Conservation (phyloP, 92 coral and sea anemone species). For the Siderastrea radians region DNA sequence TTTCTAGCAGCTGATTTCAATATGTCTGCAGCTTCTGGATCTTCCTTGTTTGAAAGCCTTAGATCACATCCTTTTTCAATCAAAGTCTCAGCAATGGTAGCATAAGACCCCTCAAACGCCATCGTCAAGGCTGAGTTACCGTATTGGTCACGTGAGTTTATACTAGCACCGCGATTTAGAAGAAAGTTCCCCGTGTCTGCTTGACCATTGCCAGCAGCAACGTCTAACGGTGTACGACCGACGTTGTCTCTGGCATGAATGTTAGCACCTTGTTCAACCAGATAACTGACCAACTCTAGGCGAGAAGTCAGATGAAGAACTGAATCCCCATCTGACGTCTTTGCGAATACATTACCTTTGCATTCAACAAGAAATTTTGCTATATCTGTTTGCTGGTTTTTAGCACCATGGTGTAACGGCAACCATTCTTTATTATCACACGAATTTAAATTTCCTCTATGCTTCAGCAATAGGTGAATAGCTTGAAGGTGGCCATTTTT, state of each 20-base stretch:
- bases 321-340: neutral
- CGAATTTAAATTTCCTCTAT: neutral
- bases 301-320: neutral
- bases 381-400: neutral
- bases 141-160: slow-evolving; percentile 28
- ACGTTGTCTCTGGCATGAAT: neutral
- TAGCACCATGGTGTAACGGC: slow-evolving; percentile 9
- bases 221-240: neutral
- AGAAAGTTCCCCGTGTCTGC: neutral
- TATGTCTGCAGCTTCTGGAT: neutral
- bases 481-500: slow-evolving; percentile 29
- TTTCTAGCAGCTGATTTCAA: slow-evolving; percentile 25
- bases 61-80: neutral
- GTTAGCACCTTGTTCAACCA: slow-evolving; percentile 12
- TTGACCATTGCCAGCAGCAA: neutral
- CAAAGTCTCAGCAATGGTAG: neutral
- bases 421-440: neutral
- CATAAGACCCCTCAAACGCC: neutral
- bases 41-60: neutral
- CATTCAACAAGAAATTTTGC: neutral
- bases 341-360: neutral
- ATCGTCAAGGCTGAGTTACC: neutral
- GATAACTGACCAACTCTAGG: slow-evolving; percentile 42
- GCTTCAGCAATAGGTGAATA: neutral
- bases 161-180: neutral